phyloP scores from a whole-genome alignment of 2,888 invertebrate species.

The Seira musarum region DNA sequence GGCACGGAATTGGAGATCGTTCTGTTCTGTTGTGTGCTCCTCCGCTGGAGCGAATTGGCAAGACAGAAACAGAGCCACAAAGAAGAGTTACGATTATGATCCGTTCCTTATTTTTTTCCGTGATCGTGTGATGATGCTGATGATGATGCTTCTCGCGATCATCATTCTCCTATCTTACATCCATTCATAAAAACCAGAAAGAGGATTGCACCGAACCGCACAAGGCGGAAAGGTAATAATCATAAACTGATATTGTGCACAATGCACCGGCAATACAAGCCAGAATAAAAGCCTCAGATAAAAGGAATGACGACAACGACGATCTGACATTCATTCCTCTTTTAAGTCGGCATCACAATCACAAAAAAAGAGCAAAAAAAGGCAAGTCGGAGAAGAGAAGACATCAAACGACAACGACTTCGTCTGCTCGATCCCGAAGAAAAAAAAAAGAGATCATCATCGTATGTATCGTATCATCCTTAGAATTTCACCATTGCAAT shows the following conservation, averaged over 20 bases:
- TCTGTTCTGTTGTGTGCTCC: too few relatives aligned
- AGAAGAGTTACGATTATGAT: conserved; percentile 60
- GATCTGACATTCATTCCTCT: conserved; percentile 9
- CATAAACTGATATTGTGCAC: conserved; percentile 57
- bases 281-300: background rate
- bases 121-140: conserved; percentile 32
- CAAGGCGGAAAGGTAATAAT: conserved; percentile 56
- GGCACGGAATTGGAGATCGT: conserved; percentile 22
- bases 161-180: background rate
- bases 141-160: conserved; percentile 29
- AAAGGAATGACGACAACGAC: background rate
- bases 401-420: conserved; percentile 5
- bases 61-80: conserved; percentile 44
- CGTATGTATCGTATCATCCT: conserved; percentile 17
- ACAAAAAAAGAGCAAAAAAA: conserved; percentile 29
- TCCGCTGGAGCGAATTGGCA: background rate
- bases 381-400: conserved; percentile 3
- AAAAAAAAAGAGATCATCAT: conserved; percentile 37
- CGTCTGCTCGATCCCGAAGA: too few relatives aligned
- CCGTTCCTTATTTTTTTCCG: conserved; percentile 2
- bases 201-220: background rate
- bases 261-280: conserved; percentile 19
- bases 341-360: conserved; percentile 22
- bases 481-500: background rate
- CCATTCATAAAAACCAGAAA: conserved; percentile 27